Conservation (phyloP, 35 echinoderm and acorn worm genomes). For the Amphiura filiformis region DNA sequence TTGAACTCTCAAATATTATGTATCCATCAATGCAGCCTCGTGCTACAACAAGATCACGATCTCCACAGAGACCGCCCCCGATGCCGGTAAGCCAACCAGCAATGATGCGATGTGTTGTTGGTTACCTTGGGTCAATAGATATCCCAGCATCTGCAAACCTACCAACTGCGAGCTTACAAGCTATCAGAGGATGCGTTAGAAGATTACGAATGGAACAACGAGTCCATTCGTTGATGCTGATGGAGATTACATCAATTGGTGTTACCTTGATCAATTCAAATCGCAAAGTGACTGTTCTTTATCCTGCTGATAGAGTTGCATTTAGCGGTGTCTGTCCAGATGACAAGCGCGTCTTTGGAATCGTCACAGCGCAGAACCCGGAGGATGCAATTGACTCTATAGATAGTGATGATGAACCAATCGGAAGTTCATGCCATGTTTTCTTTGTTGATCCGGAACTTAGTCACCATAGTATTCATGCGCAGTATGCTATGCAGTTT, state of each 20-base stretch:
- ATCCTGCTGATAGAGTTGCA: conserved; percentile 82
- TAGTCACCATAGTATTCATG: conserved; percentile 75
- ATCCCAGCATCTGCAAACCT: conserved; percentile 95
- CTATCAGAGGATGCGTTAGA: conserved; percentile 91
- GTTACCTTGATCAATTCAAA: conserved; percentile 77
- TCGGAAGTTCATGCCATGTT: conserved; percentile 96
- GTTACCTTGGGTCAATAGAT: conserved; percentile 97
- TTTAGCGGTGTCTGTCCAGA: conserved; percentile 96
- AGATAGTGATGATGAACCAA: conserved; percentile 73
- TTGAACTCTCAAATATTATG: conserved; percentile 84
- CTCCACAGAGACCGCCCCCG: conserved; percentile 4
- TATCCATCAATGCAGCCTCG: conserved; percentile 47
- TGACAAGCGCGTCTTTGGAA: conserved; percentile 94
- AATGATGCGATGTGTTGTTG: conserved; percentile 67
- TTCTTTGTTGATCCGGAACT: conserved; percentile 91
- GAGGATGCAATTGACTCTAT: conserved; percentile 22
- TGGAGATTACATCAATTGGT: conserved; percentile 74
- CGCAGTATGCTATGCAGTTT: conserved; percentile 69
- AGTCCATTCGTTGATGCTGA: conserved; percentile 89
- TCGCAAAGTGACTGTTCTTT: conserved; percentile 64
- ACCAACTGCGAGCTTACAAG: conserved; percentile 94
- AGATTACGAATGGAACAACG: conserved; percentile 89
- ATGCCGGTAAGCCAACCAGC: not conserved
- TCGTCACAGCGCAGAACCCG: conserved; percentile 79
- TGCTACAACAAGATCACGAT: not conserved